Evolutionary conservation across 2,888 invertebrate genomes (phyloP).

Genomic region (Brachyptera risi): DNA sequence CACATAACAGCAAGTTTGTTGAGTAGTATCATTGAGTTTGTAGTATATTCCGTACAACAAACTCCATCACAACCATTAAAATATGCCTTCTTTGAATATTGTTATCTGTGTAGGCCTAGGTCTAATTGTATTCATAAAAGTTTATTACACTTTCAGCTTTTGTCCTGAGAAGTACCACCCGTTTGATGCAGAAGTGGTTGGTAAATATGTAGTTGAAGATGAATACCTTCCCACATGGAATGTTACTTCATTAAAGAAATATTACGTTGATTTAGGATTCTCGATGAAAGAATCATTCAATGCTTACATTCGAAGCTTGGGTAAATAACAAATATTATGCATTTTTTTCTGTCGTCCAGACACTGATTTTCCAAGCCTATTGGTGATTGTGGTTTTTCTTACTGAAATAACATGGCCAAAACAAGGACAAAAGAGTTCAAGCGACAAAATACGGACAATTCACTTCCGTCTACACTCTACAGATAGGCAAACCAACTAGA

Average conservation of each 20-base stretch:
- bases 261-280: slow-evolving; percentile 66
- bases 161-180: slow-evolving; percentile 88
- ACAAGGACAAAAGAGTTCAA: no score
- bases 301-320: slow-evolving; percentile 57
- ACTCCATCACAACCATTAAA: not conserved
- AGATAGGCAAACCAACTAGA: no score
- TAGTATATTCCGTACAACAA: no score
- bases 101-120: not conserved
- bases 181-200: slow-evolving; percentile 70
- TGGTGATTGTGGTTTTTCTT: no score
- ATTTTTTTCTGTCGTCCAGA: no score
- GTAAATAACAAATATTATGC: slow-evolving; percentile 34
- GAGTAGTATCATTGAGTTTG: no score
- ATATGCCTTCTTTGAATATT: no score
- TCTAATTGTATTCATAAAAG: not conserved
- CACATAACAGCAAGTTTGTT: no score
- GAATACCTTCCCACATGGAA: slow-evolving; percentile 95
- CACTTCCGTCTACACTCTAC: no score
- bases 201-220: slow-evolving; percentile 93
- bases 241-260: slow-evolving; percentile 69
- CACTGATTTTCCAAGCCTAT: no score
- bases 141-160: slow-evolving; percentile 56
- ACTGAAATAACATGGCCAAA: no score
- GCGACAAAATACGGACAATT: no score
- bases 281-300: slow-evolving; percentile 87